phyloP scores from a whole-genome alignment of 2,888 invertebrate species.

The Nysson spinosus region DNA sequence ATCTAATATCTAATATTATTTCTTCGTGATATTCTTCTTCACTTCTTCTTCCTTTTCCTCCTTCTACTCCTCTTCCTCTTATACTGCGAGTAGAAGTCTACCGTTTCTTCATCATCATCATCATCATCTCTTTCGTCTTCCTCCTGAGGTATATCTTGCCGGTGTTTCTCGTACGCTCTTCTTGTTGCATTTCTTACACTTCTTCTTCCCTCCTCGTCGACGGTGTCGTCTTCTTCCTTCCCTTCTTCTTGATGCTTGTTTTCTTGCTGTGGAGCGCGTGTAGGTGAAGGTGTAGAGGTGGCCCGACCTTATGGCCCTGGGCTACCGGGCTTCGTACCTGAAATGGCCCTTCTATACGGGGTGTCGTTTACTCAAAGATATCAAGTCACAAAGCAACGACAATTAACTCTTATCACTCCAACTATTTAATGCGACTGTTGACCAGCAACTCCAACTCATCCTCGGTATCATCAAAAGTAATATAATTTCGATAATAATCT shows the following conservation, averaged over 20 bases:
- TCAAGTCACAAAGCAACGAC: too few relatives aligned
- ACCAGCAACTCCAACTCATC: too few relatives aligned
- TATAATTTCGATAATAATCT: too few relatives aligned
- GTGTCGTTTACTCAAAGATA: slow-evolving; percentile 56
- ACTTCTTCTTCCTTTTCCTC: slow-evolving; percentile 33
- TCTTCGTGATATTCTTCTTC: too few relatives aligned
- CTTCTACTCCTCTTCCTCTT: slow-evolving; percentile 23
- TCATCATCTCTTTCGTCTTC: not conserved
- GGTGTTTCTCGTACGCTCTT: not conserved
- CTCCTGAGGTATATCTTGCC: too few relatives aligned
- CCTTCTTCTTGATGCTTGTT: slow-evolving; percentile 22
- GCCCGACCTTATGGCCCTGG: slow-evolving; percentile 76
- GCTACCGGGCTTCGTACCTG: slow-evolving; percentile 75
- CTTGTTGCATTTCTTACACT: not conserved
- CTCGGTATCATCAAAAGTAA: too few relatives aligned
- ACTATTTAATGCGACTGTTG: too few relatives aligned
- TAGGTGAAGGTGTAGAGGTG: slow-evolving; percentile 72
- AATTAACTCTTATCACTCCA: too few relatives aligned
- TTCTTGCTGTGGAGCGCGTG: slow-evolving; percentile 50
- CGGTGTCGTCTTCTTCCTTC: slow-evolving; percentile 20
- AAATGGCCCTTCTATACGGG: slow-evolving; percentile 63
- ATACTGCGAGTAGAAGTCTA: slow-evolving; percentile 25
- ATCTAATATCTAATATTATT: too few relatives aligned
- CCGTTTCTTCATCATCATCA: not conserved
- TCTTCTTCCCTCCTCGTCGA: not conserved